Evolutionary conservation across 2,797 vertebrate genomes (phyloP).

Genomic region (Fundulus diaphanus): DNA sequence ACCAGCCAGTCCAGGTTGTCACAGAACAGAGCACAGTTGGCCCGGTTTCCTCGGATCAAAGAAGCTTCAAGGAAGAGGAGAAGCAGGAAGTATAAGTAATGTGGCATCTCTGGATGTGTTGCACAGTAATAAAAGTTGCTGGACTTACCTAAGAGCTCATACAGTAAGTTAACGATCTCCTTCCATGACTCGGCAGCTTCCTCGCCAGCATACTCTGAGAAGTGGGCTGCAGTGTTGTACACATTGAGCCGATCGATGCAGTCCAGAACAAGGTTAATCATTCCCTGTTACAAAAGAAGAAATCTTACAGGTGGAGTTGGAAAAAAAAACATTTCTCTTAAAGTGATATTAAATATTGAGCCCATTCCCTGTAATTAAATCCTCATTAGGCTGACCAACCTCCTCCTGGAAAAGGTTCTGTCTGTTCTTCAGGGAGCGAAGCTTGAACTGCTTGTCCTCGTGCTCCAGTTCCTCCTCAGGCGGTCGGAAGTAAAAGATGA

Average conservation of each 20-base stretch:
- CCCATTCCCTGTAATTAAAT: not conserved
- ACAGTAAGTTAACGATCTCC: constrained; percentile 93
- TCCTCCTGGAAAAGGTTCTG: constrained; percentile 96
- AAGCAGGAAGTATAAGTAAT: not conserved
- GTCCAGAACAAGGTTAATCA: constrained; percentile 92
- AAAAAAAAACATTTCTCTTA: not conserved
- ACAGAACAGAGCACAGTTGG: constrained; percentile 94
- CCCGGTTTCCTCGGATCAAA: constrained; percentile 91
- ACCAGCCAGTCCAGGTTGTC: constrained; percentile 96
- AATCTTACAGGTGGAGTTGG: not conserved
- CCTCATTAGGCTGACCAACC: constrained; percentile 66
- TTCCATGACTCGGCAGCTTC: constrained; percentile 95
- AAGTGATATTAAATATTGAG: constrained; percentile 4
- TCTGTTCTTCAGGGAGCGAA: constrained; percentile 92
- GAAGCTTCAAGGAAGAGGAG: constrained; percentile 79
- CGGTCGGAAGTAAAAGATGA: constrained; percentile 92
- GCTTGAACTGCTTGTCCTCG: constrained; percentile 92
- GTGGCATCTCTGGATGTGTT: not conserved
- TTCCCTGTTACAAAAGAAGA: constrained; percentile 79
- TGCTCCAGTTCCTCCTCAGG: constrained; percentile 92
- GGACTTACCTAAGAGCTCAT: constrained; percentile 89
- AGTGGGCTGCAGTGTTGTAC: constrained; percentile 93
- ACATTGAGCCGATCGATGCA: constrained; percentile 93
- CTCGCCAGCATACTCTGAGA: constrained; percentile 92
- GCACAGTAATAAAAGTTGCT: not conserved